Evolutionary conservation across 2,113 vertebrate species (phyloP), one percentile per base, ranked within the genome.

Genomic region (Canis aureus): DNA sequence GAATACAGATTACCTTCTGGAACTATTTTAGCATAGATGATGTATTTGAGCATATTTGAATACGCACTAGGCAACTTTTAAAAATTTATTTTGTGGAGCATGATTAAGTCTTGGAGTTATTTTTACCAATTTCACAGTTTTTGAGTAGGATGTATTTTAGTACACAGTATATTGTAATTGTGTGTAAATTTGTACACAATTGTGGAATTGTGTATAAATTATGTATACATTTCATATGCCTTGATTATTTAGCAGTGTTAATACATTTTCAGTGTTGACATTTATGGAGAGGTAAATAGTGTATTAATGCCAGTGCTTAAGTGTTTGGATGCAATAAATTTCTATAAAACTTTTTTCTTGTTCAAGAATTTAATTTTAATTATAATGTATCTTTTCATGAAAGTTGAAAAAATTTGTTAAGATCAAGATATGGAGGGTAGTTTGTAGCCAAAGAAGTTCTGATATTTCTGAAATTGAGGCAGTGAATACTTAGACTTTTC

Each of bases 301-400:
- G 97, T 98, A 98, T 98, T 96, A 81, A 98, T 99, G 96, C 97
- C 98, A 98, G 98, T 98, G 98, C 97, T 98, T 99, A 98, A 98
- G 83, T 98, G 98, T 98, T 99, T 98, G 98, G 97, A 98, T 98
- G 92, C 96, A 99, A 98, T 99, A 99, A 99, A 98, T 99, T 98
- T 99, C 98, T 99, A 95, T 98, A 98, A 99, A 99, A 99, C 97
- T 10, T 98, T 98, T 98, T 98, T 98, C 98, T 99, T 98, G 98
- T 99, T 98, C 96, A 99, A 98, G 98, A 98, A 99, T 99, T 99
- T 99, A 98, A 98, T 99, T 99, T 98, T 97, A 97, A 97, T 96
- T 94, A 87, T 81, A 90, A 97, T 98, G 60, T 59, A 93, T 97
- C 94, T 98, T 97, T 97, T 94, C 35, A 80, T 94, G 71, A 87